Evolutionary conservation across 1,140 invertebrate genomes (phyloP).

Genomic region (Drosophila murphyi): DNA sequence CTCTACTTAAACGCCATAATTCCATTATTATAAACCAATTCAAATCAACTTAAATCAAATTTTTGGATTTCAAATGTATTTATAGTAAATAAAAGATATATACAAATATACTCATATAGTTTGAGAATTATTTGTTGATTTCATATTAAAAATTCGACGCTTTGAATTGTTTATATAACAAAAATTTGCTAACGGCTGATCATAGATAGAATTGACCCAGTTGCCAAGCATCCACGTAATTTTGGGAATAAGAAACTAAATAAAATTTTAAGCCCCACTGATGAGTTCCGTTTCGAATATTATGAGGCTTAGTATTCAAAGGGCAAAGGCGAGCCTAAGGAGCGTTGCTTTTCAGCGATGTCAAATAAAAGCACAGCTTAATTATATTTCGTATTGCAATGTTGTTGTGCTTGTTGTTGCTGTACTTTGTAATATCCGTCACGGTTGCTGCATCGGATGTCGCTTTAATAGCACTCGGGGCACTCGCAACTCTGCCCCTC

Average conservation of each 20-base stretch:
- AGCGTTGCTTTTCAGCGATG: conserved; percentile 15
- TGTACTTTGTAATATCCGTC: conserved; percentile 64
- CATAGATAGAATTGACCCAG: not conserved
- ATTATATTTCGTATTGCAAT: conserved; percentile 53
- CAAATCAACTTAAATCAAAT: too few species aligned
- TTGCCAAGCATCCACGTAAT: not conserved
- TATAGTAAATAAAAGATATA: too few species aligned
- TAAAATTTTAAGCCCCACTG: not conserved
- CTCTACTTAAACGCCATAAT: too few species aligned
- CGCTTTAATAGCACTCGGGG: conserved; percentile 51
- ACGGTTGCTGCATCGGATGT: conserved; percentile 57
- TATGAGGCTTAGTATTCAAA: not conserved
- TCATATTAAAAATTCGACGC: too few species aligned
- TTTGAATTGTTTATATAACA: too few species aligned
- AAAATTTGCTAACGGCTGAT: too few species aligned
- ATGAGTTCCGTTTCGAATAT: not conserved
- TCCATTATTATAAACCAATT: too few species aligned
- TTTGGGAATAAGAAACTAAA: not conserved
- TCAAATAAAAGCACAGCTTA: conserved; percentile 50
- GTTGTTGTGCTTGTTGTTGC: conserved; percentile 25
- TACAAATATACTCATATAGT: too few species aligned
- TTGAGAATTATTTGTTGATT: too few species aligned
- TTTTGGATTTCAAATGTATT: too few species aligned
- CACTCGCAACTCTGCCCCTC: conserved; percentile 4
- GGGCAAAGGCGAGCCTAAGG: not conserved